Evolutionary conservation across 2,113 vertebrate species (phyloP), one percentile per base, ranked within the genome.

Genomic region (Australoheros scitulus): DNA sequence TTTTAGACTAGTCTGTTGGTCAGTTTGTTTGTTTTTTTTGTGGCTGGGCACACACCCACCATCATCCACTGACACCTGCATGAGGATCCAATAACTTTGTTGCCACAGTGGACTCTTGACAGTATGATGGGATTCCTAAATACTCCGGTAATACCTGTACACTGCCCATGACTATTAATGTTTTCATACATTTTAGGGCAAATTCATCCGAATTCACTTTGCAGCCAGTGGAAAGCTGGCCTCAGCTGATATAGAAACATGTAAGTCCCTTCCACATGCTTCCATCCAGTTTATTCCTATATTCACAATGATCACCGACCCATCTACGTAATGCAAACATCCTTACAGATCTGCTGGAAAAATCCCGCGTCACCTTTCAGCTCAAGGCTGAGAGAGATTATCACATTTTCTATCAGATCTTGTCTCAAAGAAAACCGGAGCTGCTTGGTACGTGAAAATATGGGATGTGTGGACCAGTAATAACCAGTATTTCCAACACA

Each of bases 321-420:
- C 3, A 50, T 0, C 6, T 29, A 17, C 57, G 60, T 70, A 6
- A 79, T 55, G 2, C 2, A 18, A 77, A 50, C 61, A 2, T 82
- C 38, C 82, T 83, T 32, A 74, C 91, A 97, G 97, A 98, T 89
- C 96, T 98, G 70, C 93, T 98, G 85, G 97, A 98, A 92, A 98
- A 98, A 91, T 98, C 97, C 36, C 95, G 97, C 1, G 96, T 97
- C 22, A 96, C 96, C 84, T 98, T 95, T 87, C 97, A 98, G 94
- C 96, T 98, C 5, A 98, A 97, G 90, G 91, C 96, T 78, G 97
- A 98, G 90, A 95, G 97, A 78, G 97, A 98, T 83, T 98, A 98
- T 82, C 97, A 98, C 88, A 97, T 98, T 90, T 98, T 96, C 94
- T 98, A 98, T 84, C 97, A 98, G 95, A 98, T 98, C 81, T 93